Percentiles rank a stretch among this genome's conserved stretches.
phyloP scores from a whole-genome alignment of 2,888 invertebrate species.

The Apoderus coryli region DNA sequence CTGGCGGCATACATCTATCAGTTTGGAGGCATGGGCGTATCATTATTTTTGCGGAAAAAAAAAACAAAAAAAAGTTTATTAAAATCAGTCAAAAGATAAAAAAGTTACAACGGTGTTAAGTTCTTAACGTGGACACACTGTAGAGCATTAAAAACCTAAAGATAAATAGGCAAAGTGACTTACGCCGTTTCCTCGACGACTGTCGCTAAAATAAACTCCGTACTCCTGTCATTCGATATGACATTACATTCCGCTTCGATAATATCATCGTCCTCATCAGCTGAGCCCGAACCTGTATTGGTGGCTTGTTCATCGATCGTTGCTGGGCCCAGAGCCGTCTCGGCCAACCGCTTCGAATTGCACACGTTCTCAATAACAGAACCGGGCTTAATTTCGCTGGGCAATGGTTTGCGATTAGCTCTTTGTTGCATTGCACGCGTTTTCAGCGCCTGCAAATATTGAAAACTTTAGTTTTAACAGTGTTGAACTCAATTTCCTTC shows the following conservation, averaged over 20 bases:
- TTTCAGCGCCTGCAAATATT: slow-evolving; percentile 64
- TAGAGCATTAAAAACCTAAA: too few species aligned
- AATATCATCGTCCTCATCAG: slow-evolving; percentile 69
- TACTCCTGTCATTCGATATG: slow-evolving; percentile 80
- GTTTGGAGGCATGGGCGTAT: too few species aligned
- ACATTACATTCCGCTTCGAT: slow-evolving; percentile 60
- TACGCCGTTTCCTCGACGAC: slow-evolving; percentile 75
- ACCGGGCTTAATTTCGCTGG: slow-evolving; percentile 56
- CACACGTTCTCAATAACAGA: slow-evolving; percentile 84
- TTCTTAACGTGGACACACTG: too few species aligned
- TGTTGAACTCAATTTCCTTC: slow-evolving; percentile 1
- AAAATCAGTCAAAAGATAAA: too few species aligned
- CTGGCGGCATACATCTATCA: too few species aligned
- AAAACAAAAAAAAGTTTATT: too few species aligned
- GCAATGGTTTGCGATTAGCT: slow-evolving; percentile 65
- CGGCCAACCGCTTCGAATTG: slow-evolving; percentile 64
- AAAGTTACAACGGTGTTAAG: too few species aligned
- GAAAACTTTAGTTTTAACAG: slow-evolving; percentile 2
- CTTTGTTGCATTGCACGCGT: slow-evolving; percentile 70
- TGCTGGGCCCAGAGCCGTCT: slow-evolving; percentile 49
- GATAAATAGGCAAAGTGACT: slow-evolving; percentile 32
- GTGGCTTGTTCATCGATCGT: slow-evolving; percentile 64
- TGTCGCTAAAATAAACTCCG: slow-evolving; percentile 81
- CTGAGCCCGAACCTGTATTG: slow-evolving; percentile 80
- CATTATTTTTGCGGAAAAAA: too few species aligned